These are phyloP conservation scores for Pangasianodon hypophthalmus DNA, from an alignment of 2,113 vertebrate species.

Conservation along the genomic window DNA sequence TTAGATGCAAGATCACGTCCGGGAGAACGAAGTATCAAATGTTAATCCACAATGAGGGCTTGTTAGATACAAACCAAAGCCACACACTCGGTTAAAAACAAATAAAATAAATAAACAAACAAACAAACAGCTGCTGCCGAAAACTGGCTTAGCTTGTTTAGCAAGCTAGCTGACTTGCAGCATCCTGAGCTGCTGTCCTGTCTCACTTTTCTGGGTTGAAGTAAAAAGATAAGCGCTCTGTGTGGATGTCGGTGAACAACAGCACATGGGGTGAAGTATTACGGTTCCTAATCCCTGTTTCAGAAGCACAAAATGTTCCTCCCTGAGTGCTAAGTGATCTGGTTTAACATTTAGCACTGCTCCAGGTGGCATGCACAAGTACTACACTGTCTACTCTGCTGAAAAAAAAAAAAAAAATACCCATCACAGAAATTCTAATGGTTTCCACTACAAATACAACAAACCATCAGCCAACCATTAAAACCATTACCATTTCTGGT, in stretches of 20 bases:
- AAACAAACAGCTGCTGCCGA: background rate
- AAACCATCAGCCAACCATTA: too few species aligned
- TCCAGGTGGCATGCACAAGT: background rate
- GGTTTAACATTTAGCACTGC: background rate
- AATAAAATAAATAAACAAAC: background rate
- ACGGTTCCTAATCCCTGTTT: background rate
- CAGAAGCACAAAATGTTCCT: background rate
- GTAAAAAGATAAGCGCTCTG: background rate
- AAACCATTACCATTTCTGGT: too few species aligned
- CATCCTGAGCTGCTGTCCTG: background rate
- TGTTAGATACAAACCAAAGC: background rate
- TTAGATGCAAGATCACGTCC: constrained; percentile 11
- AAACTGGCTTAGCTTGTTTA: constrained; percentile 28
- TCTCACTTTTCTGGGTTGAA: background rate
- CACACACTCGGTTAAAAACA: background rate
- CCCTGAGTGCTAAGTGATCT: background rate
- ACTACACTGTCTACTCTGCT: background rate
- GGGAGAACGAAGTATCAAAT: background rate
- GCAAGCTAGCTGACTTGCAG: background rate
- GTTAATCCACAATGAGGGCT: background rate
- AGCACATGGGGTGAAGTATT: background rate
- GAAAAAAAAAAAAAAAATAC: too few species aligned
- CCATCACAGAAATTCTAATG: too few species aligned
- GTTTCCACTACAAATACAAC: too few species aligned
- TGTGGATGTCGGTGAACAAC: background rate